phyloP scores from a whole-genome alignment of 1,140 invertebrate genomes.

The Bombus terrestris region DNA sequence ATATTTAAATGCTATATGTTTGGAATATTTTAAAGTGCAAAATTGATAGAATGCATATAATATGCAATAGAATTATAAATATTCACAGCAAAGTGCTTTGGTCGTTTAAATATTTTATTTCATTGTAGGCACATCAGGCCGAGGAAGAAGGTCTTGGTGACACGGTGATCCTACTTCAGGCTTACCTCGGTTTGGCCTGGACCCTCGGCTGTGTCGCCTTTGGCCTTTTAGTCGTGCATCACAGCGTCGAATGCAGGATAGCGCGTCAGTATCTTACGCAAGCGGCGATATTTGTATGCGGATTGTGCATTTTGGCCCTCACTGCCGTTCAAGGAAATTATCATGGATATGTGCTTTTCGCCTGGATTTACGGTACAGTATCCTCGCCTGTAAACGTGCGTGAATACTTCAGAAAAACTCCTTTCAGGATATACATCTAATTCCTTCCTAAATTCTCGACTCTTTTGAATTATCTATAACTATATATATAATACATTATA shows the following conservation, averaged over 20 bases:
- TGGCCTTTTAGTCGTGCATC: slow-evolving; percentile 91
- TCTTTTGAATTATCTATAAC: no score
- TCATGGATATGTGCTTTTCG: slow-evolving; percentile 91
- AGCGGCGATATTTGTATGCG: slow-evolving; percentile 90
- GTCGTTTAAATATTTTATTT: neutral
- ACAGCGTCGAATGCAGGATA: slow-evolving; percentile 92
- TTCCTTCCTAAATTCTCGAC: no score
- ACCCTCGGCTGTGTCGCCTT: slow-evolving; percentile 91
- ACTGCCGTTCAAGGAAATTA: slow-evolving; percentile 91
- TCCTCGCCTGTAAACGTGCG: neutral
- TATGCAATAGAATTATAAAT: no score
- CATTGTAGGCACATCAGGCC: slow-evolving; percentile 87
- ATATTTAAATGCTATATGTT: no score
- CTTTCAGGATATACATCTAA: neutral
- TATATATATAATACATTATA: no score
- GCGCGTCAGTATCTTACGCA: slow-evolving; percentile 92
- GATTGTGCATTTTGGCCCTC: slow-evolving; percentile 90
- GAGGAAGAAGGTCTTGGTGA: slow-evolving; percentile 89
- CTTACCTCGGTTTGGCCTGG: slow-evolving; percentile 92
- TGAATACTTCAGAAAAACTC: neutral
- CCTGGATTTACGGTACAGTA: slow-evolving; percentile 89
- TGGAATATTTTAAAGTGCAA: no score
- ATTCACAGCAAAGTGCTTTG: no score
- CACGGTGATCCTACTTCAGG: slow-evolving; percentile 88
- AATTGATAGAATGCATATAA: no score